These are phyloP conservation scores for Gryllus bimaculatus DNA, from an alignment of 1,140 invertebrate genomes.

Conservation along the genomic window DNA sequence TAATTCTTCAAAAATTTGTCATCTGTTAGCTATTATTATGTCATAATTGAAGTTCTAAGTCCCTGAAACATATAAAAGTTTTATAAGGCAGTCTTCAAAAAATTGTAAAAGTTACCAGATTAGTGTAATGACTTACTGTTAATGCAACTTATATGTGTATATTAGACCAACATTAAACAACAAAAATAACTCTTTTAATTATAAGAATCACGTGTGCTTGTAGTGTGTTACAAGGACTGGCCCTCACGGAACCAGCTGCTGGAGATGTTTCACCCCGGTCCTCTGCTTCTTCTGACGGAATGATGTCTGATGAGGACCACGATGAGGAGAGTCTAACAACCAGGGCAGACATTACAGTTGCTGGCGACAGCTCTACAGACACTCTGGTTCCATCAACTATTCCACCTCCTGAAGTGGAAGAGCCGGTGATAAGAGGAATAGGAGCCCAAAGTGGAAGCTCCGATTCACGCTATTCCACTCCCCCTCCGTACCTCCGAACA, in stretches of 20 bases:
- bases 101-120: too few species aligned
- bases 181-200: too few species aligned
- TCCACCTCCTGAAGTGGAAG: not conserved
- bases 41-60: too few species aligned
- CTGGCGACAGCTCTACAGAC: constrained; percentile 41
- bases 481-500: constrained; percentile 33
- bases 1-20: too few species aligned
- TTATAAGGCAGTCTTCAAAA: too few species aligned
- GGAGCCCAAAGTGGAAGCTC: constrained; percentile 15
- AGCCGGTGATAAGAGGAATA: constrained; percentile 6
- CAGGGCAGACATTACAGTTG: constrained; percentile 25
- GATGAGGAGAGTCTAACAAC: not conserved
- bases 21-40: too few species aligned
- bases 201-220: not conserved
- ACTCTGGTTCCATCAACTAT: constrained; percentile 30
- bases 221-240: not conserved
- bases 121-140: too few species aligned
- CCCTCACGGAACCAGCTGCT: not conserved
- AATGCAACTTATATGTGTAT: too few species aligned
- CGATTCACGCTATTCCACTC: constrained; percentile 31
- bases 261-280: not conserved
- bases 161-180: too few species aligned
- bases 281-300: not conserved
- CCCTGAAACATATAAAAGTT: too few species aligned
- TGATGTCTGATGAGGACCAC: not conserved